Percentiles rank a stretch among this genome's conserved stretches.
Evolutionary conservation across 2,888 invertebrate species (phyloP).

Genomic region (Parelbella ahira): DNA sequence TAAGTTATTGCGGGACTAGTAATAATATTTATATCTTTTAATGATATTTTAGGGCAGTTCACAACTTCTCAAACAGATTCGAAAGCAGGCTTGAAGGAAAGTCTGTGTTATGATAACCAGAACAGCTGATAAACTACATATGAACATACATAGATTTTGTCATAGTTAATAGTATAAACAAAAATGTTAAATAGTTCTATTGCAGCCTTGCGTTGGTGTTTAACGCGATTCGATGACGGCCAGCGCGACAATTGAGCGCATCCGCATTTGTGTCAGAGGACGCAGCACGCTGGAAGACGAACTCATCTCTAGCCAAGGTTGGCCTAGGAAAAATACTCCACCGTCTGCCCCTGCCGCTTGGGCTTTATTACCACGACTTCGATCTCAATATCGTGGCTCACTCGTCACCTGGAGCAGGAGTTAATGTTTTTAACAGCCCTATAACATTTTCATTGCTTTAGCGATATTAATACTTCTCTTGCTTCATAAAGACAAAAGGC

Average conservation of each 20-base stretch:
- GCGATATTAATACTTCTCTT: not conserved
- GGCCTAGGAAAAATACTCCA: conserved; percentile 32
- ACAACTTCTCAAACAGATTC: no score
- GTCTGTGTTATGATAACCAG: no score
- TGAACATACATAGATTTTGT: no score
- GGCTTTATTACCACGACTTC: conserved; percentile 2
- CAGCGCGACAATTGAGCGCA: conserved; percentile 70
- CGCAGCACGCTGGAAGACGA: conserved; percentile 71
- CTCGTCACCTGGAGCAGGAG: not conserved
- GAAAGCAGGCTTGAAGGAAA: no score
- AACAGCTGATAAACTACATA: no score
- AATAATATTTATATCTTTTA: no score
- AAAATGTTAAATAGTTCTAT: conserved; percentile 30
- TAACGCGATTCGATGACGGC: conserved; percentile 74
- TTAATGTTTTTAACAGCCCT: not conserved
- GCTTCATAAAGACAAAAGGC: conserved; percentile 3
- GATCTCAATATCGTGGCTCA: not conserved
- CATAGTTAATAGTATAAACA: no score
- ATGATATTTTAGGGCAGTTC: no score
- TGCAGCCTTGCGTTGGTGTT: conserved; percentile 69
- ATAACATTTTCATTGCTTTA: not conserved
- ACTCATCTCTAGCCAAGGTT: conserved; percentile 71
- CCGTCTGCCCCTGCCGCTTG: conserved; percentile 2
- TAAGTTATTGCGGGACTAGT: no score
- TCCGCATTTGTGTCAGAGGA: conserved; percentile 78